phyloP scores from a whole-genome alignment of 2,888 invertebrate species.

The Iselma pallidipennis region DNA sequence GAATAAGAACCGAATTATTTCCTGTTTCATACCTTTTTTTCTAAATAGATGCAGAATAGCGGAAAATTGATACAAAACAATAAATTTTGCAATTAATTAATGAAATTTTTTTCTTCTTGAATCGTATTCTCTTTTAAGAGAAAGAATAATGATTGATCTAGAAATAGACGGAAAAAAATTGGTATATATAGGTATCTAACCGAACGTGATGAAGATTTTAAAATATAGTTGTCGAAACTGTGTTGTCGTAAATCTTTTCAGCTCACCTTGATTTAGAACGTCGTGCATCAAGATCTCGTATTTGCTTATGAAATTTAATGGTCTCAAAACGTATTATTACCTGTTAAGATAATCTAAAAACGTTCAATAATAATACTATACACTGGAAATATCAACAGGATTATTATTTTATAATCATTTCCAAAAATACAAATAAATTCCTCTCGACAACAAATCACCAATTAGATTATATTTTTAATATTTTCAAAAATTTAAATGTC shows the following conservation, averaged over 20 bases:
- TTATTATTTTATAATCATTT: neutral
- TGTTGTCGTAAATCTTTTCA: slow-evolving; percentile 28
- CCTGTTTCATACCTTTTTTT: neutral
- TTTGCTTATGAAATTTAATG: slow-evolving; percentile 55
- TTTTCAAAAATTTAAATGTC: neutral
- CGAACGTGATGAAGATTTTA: slow-evolving; percentile 4
- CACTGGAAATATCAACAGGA: slow-evolving; percentile 44
- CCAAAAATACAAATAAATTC: neutral
- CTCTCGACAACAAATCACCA: too few species aligned
- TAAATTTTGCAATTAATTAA: too few species aligned
- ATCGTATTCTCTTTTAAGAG: too few species aligned
- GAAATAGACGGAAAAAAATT: slow-evolving; percentile 21
- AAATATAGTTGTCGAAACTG: slow-evolving; percentile 9
- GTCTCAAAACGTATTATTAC: slow-evolving; percentile 52
- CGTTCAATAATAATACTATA: slow-evolving; percentile 49
- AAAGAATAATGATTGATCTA: too few species aligned
- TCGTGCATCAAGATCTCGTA: slow-evolving; percentile 54
- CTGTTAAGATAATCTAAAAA: slow-evolving; percentile 49
- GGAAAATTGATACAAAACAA: neutral
- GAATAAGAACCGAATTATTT: slow-evolving; percentile 21
- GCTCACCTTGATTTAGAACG: slow-evolving; percentile 49
- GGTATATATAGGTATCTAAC: too few species aligned
- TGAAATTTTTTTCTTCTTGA: too few species aligned
- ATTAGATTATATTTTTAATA: too few species aligned
- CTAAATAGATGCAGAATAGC: too few species aligned